A percentile compares a stretch with the other conserved stretches of the same genome.
Conservation (phyloP, 2,797 vertebrate genomes). For the Florisuga fusca region DNA sequence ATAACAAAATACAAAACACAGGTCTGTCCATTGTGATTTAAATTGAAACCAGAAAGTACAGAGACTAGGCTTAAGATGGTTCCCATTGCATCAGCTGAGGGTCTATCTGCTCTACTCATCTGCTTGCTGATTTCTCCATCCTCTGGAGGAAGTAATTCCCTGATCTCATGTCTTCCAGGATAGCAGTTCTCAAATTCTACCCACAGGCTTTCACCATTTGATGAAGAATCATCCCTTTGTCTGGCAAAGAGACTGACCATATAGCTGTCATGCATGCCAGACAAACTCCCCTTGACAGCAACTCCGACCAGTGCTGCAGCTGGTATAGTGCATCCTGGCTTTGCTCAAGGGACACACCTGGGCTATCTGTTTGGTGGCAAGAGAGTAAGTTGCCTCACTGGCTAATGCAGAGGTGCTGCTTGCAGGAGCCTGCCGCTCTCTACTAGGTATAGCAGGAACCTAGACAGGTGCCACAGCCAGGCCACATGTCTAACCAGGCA, state of each 20-base stretch:
- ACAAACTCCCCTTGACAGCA: fast-evolving
- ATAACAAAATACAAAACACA: not conserved
- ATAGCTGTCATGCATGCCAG: not conserved
- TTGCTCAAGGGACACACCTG: not conserved
- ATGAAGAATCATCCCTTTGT: not conserved
- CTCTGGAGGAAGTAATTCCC: not conserved
- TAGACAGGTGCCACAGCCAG: not conserved
- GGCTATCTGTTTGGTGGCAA: fast-evolving
- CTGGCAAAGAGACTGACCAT: not conserved
- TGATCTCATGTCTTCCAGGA: not conserved
- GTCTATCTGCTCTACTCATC: not conserved
- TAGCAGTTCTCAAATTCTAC: not conserved
- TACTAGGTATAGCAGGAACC: not conserved
- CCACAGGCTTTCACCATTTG: not conserved
- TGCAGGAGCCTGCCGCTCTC: not conserved
- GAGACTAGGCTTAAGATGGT: not conserved
- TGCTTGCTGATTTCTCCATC: not conserved
- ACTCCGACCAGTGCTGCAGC: fast-evolving
- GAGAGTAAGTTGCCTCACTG: fast-evolving
- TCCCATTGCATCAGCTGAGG: fast-evolving
- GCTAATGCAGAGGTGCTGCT: fast-evolving
- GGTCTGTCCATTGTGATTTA: not conserved
- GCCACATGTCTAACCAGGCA: not conserved
- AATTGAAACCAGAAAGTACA: not conserved
- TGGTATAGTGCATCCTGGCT: not conserved